Evolutionary conservation across 2,888 invertebrate genomes (phyloP), one percentile per base, ranked within the genome.

Genomic region (Rhopalosiphum nymphaeae): DNA sequence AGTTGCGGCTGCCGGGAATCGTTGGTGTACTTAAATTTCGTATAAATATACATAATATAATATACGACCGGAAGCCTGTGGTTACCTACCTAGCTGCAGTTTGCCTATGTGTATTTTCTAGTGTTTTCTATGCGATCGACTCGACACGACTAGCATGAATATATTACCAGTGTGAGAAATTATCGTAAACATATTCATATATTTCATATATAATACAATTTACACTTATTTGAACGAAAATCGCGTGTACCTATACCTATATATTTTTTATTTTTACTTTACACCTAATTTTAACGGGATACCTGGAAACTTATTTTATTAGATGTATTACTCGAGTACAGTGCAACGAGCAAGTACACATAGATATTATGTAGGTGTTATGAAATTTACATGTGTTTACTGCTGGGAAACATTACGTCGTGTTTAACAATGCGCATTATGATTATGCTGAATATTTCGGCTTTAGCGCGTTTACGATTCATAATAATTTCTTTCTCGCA

Each of bases 51-150:
- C 5, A n/a, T 61, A 29, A 29, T 61, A 57, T 26, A 36, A 88
- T 44, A 9, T 44, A 89, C 44, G 44, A 89, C 89, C 89, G 89
- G 89, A 61, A 61, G 89, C 89, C 61, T 61, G 89, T 25, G 89
- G 61, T 89, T 29, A 86, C 29, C 46, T 13, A 13, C 13, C 25
- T 42, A 53, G 53, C 53, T 53, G 53, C 16, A 53, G 16, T 53
- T 21, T 53, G 21, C 3, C 53, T 67, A 21, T 25, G 0, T n/a
- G 29, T 61, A 29, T 44, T 16, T 61, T 44, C 36, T 16, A 16
- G 29, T 10, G n/a, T 9, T 44, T 36, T n/a, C 88, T 61, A 16
- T 57, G 44, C 29, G 9, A 57, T 44, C 11, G 9, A 67, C 67
- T 89, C 29, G 44, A 44, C 57, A 57, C 57, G 42, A 44, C 16